Percentiles rank a stretch among this genome's conserved stretches.
phyloP scores from a whole-genome alignment of 1,140 invertebrate genomes.

The Leptopilina clavipes region DNA sequence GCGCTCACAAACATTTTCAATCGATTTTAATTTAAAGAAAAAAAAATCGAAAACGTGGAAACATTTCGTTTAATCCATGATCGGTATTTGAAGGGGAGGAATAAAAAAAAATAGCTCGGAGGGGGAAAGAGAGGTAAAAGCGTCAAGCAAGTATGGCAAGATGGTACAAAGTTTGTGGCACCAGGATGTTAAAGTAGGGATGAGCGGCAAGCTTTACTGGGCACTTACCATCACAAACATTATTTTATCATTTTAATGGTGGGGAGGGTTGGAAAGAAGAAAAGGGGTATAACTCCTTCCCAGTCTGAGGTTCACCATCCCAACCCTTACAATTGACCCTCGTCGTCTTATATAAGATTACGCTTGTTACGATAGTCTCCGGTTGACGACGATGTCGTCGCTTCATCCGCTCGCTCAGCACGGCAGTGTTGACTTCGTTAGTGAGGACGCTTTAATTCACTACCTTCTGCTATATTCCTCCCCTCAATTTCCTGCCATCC shows the following conservation, averaged over 20 bases:
- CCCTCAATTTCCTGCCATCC: constrained; percentile 28
- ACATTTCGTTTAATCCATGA: background rate
- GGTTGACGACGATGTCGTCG: constrained; percentile 45
- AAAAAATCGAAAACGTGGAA: no score
- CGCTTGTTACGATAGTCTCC: constrained; percentile 70
- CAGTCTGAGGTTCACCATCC: constrained; percentile 27
- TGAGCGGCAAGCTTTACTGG: constrained; percentile 65
- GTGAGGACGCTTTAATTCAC: constrained; percentile 68
- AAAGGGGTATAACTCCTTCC: constrained; percentile 53
- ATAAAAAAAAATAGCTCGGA: background rate
- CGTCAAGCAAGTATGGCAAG: constrained; percentile 28
- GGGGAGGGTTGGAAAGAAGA: constrained; percentile 48
- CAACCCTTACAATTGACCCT: constrained; percentile 64
- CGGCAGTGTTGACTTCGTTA: constrained; percentile 70
- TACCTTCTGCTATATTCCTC: constrained; percentile 50
- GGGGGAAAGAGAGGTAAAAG: background rate
- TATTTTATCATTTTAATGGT: constrained; percentile 74
- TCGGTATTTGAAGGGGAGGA: background rate
- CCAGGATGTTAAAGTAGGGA: constrained; percentile 39
- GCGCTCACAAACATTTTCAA: no score
- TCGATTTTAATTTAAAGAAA: no score
- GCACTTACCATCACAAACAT: constrained; percentile 72
- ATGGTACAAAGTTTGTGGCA: constrained; percentile 14
- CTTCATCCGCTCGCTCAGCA: constrained; percentile 45
- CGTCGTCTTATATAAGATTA: constrained; percentile 70